Evolutionary conservation across 1,140 invertebrate species (phyloP), one percentile per base, ranked within the genome.

Genomic region (Fopius arisanus): DNA sequence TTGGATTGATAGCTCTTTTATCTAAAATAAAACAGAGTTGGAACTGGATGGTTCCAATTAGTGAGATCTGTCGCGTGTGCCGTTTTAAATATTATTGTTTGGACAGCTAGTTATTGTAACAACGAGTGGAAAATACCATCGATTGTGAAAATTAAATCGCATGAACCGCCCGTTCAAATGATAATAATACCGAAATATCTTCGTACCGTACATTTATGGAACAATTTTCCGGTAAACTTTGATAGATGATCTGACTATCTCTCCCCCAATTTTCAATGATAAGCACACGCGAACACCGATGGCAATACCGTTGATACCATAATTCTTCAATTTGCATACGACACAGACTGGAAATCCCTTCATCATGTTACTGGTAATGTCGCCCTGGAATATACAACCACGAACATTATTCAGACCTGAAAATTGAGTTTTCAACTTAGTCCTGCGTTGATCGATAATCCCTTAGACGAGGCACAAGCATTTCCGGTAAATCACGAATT

Each of bases 391-490:
- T 41, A 68, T 43, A 31, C 23, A 16, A 31, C 7, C 40, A 26
- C 29, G 59, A 23, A 63, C 59, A 37, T 41, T 65, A 72, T 63
- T 28, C 21, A 41, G 16, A 65, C 59, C 31, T 72, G 19, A 63
- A 72, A 72, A 72, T 72, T 72, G 59, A 63, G 59, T 72, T 72
- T 41, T 29, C 70, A 72, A 72, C 33, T 65, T 65, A 43, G 16
- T 21, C n/a, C 54, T 63, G 62, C 33, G 65, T 72, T n/a, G 7
- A 69, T 21, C 28, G 41, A 69, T 54, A 69, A 29, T 23, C 12
- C 19, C 43, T 48, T 12, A 48, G 33, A 37, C 9, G 33, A 7
- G 9, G 9, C 12, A 37, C 33, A 2, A 48, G 16, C 43, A 3
- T n/a, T 16, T 5, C 7, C 5, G 14, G n/a, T 48, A 48, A 19